phyloP scores from a whole-genome alignment of 2,797 vertebrate species.

The Pseudomugil gertrudae region DNA sequence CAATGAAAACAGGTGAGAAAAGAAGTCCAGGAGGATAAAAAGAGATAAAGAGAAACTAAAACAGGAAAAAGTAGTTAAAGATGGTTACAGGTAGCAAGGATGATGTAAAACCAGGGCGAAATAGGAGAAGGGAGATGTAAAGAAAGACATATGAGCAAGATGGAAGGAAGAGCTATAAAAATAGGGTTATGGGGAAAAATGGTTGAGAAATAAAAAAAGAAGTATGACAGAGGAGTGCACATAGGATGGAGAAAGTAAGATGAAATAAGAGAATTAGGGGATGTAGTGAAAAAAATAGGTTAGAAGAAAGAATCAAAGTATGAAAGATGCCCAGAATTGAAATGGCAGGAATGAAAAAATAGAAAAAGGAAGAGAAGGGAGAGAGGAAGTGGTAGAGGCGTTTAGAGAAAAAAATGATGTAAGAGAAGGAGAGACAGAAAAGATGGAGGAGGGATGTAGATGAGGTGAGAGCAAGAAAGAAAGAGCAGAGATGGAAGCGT shows the following conservation, averaged over 20 bases:
- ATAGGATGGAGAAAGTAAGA: constrained; percentile 6
- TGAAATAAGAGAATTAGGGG: constrained; percentile 6
- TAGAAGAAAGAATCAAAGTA: constrained; percentile 29
- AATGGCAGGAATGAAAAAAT: constrained; percentile 44
- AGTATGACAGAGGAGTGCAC: background rate
- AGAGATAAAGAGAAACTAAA: background rate
- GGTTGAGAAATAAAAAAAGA: background rate
- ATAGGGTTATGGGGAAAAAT: background rate
- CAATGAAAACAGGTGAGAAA: background rate
- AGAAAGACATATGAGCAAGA: background rate
- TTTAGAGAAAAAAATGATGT: constrained; percentile 59
- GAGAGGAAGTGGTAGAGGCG: constrained; percentile 12
- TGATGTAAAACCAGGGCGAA: constrained; percentile 10
- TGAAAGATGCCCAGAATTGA: constrained; percentile 48
- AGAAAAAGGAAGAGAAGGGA: constrained; percentile 17
- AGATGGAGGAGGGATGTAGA: constrained; percentile 44
- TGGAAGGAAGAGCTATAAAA: background rate
- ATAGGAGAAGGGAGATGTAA: constrained; percentile 7
- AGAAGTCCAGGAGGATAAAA: background rate
- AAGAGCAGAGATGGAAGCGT: constrained; percentile 49
- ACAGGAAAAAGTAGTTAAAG: background rate
- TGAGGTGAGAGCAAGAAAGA: constrained; percentile 40
- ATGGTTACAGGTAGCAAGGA: constrained; percentile 5
- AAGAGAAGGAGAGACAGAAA: constrained; percentile 34
- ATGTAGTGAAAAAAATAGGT: constrained; percentile 5